Conservation (phyloP, 2,888 invertebrate species). For the Nymphalis urticae region DNA sequence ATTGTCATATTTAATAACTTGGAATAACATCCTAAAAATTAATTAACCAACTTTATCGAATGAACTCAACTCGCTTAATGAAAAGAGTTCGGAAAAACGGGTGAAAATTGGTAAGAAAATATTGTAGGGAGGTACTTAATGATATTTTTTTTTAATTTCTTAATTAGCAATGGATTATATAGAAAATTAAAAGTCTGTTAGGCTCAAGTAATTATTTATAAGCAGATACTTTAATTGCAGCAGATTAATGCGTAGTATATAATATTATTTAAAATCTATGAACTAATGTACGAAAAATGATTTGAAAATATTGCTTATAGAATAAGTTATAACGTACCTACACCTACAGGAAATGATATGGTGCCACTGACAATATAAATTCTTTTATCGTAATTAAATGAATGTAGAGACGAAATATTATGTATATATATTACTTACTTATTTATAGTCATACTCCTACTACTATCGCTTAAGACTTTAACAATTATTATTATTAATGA, state of each 20-base stretch:
- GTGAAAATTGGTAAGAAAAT: constrained; percentile 8
- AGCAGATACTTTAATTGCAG: not conserved
- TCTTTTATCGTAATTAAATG: constrained; percentile 47
- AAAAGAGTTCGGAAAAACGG: constrained; percentile 30
- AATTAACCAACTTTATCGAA: not conserved
- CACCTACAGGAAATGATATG: constrained; percentile 49
- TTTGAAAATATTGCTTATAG: constrained; percentile 11
- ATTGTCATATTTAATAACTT: not conserved
- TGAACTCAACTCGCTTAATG: not conserved
- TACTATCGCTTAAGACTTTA: constrained; percentile 33
- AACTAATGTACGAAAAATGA: not conserved
- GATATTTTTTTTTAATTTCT: not conserved
- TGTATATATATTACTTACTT: constrained; percentile 25
- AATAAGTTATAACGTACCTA: constrained; percentile 33
- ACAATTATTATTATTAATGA: constrained; percentile 19
- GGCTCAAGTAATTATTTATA: constrained; percentile 7
- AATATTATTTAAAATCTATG: constrained; percentile 1
- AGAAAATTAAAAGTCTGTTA: not conserved
- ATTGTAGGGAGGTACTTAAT: constrained; percentile 3
- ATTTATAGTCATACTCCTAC: constrained; percentile 23
- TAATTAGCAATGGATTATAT: not conserved
- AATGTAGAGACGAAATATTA: constrained; percentile 23
- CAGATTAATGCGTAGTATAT: not conserved
- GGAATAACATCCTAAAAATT: not conserved
- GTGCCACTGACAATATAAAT: constrained; percentile 76